These are phyloP conservation scores for Corythornis leucogaster DNA, from an alignment of 2,797 vertebrate genomes.

Conservation along the genomic window DNA sequence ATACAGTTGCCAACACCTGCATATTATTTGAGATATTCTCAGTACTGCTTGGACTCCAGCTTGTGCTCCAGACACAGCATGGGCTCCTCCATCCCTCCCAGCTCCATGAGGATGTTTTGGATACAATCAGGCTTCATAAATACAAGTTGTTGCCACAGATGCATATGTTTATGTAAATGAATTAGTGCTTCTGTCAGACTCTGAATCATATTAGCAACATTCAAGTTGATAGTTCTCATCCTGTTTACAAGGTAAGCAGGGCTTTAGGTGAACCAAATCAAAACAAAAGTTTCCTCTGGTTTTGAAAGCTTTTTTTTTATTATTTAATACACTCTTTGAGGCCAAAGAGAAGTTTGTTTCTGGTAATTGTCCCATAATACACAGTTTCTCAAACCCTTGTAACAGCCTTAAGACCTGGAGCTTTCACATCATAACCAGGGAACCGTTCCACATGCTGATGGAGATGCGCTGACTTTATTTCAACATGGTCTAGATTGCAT, in stretches of 20 bases:
- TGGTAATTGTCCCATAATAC: background rate
- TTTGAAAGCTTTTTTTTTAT: background rate
- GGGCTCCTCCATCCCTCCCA: background rate
- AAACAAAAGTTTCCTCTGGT: background rate
- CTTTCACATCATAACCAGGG: background rate
- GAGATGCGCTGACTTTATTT: background rate
- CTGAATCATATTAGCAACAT: background rate
- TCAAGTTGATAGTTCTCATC: background rate
- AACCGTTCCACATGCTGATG: background rate
- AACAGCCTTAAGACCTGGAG: background rate
- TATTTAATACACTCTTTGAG: background rate
- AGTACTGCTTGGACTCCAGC: background rate
- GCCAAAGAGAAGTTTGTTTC: background rate
- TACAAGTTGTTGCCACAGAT: background rate
- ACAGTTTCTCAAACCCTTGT: background rate
- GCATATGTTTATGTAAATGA: background rate
- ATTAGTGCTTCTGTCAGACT: background rate
- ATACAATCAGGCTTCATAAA: background rate
- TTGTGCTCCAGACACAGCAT: background rate
- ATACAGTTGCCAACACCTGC: background rate
- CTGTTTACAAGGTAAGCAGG: background rate
- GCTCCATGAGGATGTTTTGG: background rate
- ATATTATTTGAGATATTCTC: background rate
- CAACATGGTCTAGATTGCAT: background rate
- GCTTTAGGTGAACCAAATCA: background rate